phyloP scores from a whole-genome alignment of 2,888 invertebrate genomes.

The Eustalomyia histrio region DNA sequence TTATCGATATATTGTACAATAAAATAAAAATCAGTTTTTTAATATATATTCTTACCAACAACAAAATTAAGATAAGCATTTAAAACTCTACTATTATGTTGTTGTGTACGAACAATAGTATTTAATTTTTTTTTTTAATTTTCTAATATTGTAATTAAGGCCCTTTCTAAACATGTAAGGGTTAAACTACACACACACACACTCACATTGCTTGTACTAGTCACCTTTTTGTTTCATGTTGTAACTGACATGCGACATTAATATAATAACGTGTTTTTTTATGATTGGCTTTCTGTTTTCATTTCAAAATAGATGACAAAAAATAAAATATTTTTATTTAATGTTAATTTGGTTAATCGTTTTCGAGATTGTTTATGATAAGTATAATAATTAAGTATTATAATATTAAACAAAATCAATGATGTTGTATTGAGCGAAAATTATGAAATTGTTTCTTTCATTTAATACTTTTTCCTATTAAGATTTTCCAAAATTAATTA shows the following conservation, averaged over 20 bases:
- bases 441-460: neutral
- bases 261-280: slow-evolving; percentile 49
- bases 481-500: neutral
- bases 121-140: no score
- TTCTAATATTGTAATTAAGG: no score
- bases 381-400: slow-evolving; percentile 47
- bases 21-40: no score
- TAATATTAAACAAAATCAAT: neutral
- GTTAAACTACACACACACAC: no score
- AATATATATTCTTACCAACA: no score
- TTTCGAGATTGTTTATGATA: slow-evolving; percentile 19
- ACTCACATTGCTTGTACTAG: neutral
- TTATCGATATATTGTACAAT: no score
- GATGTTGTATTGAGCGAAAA: slow-evolving; percentile 5
- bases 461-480: neutral
- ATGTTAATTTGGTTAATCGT: slow-evolving; percentile 46
- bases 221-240: neutral
- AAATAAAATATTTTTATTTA: neutral
- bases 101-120: no score
- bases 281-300: slow-evolving; percentile 19
- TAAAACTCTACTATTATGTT: no score
- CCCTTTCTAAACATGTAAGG: no score
- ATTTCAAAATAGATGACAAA: neutral
- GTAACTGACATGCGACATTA: slow-evolving; percentile 46
- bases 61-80: no score